These are phyloP conservation scores for Tautogolabrus adspersus DNA, from an alignment of 2,113 vertebrate genomes.

Conservation along the genomic window DNA sequence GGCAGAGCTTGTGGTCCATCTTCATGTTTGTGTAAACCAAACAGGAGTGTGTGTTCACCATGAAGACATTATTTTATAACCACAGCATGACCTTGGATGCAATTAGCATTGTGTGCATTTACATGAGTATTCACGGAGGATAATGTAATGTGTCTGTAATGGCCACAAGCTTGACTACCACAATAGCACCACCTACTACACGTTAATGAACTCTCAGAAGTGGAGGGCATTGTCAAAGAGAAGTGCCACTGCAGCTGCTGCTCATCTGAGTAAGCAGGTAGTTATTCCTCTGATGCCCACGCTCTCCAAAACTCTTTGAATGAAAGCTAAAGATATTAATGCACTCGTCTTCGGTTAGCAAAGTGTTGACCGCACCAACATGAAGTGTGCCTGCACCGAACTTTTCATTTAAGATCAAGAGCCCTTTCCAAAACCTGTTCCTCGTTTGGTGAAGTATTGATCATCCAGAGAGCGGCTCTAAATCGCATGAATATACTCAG, in stretches of 20 bases:
- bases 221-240: slow-evolving; percentile 28
- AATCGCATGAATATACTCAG: slow-evolving; percentile 29
- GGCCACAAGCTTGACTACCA: slow-evolving; percentile 23
- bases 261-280: not conserved
- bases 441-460: slow-evolving; percentile 37
- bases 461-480: slow-evolving; percentile 15
- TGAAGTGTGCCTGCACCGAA: not conserved
- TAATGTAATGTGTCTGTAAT: slow-evolving; percentile 51
- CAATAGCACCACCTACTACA: slow-evolving; percentile 21
- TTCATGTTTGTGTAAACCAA: slow-evolving; percentile 5
- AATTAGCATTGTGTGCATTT: slow-evolving; percentile 31
- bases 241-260: slow-evolving; percentile 20
- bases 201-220: slow-evolving; percentile 52
- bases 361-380: not conserved
- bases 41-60: not conserved
- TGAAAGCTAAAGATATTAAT: slow-evolving; percentile 2
- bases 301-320: not conserved
- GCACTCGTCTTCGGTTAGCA: not conserved
- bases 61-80: slow-evolving; percentile 35
- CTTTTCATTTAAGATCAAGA: slow-evolving; percentile 31
- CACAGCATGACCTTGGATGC: slow-evolving; percentile 47
- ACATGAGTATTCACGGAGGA: slow-evolving; percentile 55
- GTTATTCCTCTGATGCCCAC: not conserved
- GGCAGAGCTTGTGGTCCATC: no score
- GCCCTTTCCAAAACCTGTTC: slow-evolving; percentile 25